phyloP scores from a whole-genome alignment of 2,797 vertebrate species.

The Borostomias antarcticus region DNA sequence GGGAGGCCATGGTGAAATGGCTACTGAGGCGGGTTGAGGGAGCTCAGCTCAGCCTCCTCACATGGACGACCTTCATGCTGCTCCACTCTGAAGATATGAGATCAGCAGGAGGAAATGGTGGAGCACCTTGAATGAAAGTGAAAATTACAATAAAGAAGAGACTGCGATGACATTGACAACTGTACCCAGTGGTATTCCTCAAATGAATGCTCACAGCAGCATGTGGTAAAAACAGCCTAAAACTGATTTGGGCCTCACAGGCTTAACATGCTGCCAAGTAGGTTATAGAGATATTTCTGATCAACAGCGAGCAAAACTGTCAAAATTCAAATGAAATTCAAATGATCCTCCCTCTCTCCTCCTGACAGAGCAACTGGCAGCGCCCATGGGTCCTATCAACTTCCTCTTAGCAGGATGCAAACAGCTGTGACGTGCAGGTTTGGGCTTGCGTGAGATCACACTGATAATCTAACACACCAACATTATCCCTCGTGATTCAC shows the following conservation, averaged over 20 bases:
- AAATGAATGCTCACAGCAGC: not conserved
- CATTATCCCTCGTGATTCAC: conserved; percentile 40
- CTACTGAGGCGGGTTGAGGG: conserved; percentile 45
- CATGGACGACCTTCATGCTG: conserved; percentile 24
- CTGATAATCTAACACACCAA: conserved; percentile 32
- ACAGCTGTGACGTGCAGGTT: conserved; percentile 55
- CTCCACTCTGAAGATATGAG: conserved; percentile 13
- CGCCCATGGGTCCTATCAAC: conserved; percentile 51
- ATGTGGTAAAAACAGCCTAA: not conserved
- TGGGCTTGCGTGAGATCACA: conserved; percentile 57
- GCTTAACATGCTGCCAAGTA: too few relatives aligned
- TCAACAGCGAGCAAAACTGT: conserved; percentile 32
- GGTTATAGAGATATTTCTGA: too few relatives aligned
- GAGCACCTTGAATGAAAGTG: not conserved
- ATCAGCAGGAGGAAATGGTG: not conserved
- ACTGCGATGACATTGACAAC: too few relatives aligned
- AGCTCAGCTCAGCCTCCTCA: conserved; percentile 32
- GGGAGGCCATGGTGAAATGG: conserved; percentile 59
- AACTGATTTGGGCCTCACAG: too few relatives aligned
- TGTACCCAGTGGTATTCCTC: too few relatives aligned
- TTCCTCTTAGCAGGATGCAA: conserved; percentile 59
- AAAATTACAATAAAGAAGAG: not conserved
- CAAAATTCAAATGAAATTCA: conserved; percentile 40
- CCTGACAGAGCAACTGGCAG: conserved; percentile 57
- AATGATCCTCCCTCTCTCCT: conserved; percentile 42